Percentiles rank a stretch among this genome's conserved stretches.
Evolutionary conservation across 64 coral and sea anemone species (phyloP).

Genomic region (Acropora tenuis): DNA sequence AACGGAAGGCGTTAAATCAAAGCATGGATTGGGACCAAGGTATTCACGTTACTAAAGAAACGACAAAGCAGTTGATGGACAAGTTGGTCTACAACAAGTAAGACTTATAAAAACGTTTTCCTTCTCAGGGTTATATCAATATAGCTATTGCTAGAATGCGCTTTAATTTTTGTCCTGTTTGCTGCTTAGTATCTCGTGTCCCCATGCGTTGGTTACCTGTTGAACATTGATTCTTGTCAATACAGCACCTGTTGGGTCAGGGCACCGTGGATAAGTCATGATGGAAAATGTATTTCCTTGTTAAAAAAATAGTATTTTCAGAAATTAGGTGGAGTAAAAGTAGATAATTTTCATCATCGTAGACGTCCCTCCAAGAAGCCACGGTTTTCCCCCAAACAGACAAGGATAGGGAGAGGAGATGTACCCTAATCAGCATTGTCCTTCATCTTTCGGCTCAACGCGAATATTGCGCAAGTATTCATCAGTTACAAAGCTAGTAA

Average conservation of each 20-base stretch:
- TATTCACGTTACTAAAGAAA: constrained; percentile 54
- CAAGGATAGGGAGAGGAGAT: neutral
- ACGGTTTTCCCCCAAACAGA: neutral
- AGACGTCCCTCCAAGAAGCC: neutral
- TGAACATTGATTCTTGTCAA: neutral
- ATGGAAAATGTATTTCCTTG: too few species aligned
- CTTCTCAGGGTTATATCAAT: neutral
- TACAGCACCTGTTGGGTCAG: neutral
- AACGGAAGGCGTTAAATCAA: too few species aligned
- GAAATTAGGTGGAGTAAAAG: too few species aligned
- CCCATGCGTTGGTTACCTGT: neutral
- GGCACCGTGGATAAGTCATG: too few species aligned
- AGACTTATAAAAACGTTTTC: constrained; percentile 14
- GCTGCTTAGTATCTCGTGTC: too few species aligned
- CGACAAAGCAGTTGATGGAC: constrained; percentile 70
- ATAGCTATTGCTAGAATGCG: too few species aligned
- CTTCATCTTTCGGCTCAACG: too few species aligned
- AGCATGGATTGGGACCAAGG: constrained; percentile 33
- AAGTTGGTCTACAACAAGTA: constrained; percentile 90
- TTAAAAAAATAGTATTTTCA: too few species aligned
- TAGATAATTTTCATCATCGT: neutral
- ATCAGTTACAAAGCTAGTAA: too few species aligned
- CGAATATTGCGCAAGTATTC: too few species aligned
- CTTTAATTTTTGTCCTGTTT: too few species aligned
- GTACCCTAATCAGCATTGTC: neutral